Percentiles rank a stretch among this genome's conserved stretches.
Conservation (phyloP, 2,113 vertebrate genomes). For the Nanorana parkeri region DNA sequence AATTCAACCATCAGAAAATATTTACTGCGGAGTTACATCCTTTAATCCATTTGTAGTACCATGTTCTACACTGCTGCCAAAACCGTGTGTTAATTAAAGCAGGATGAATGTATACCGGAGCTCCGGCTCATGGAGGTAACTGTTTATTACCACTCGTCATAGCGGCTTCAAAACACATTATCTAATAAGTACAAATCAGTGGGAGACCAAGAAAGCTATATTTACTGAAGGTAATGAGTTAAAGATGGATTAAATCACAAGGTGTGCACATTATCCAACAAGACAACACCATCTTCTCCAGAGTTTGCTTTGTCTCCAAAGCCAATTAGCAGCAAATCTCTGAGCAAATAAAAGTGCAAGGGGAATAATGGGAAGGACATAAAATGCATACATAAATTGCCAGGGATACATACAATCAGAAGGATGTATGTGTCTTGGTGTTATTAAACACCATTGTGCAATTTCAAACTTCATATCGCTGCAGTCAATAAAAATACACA, state of each 20-base stretch:
- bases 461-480: constrained; percentile 22
- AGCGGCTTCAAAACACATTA: neutral
- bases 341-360: neutral
- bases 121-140: neutral
- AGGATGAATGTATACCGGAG: neutral
- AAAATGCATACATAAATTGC: neutral
- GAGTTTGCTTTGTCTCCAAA: neutral
- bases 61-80: neutral
- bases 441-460: constrained; percentile 8
- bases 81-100: constrained; percentile 12
- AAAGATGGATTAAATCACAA: constrained; percentile 20
- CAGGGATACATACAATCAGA: neutral
- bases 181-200: neutral
- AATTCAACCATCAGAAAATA: neutral
- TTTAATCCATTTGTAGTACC: neutral
- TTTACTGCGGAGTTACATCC: neutral
- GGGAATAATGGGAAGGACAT: neutral
- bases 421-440: neutral
- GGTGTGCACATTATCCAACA: constrained; percentile 11
- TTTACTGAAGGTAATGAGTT: constrained; percentile 32
- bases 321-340: constrained; percentile 21
- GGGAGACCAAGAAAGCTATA: constrained; percentile 6
- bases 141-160: constrained; percentile 4
- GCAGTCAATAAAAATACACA: constrained; percentile 26
- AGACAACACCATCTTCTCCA: neutral